A percentile compares a stretch with the other conserved stretches of the same genome.
Conservation (phyloP, 2,888 invertebrate genomes). For the Mellilla xanthometata region DNA sequence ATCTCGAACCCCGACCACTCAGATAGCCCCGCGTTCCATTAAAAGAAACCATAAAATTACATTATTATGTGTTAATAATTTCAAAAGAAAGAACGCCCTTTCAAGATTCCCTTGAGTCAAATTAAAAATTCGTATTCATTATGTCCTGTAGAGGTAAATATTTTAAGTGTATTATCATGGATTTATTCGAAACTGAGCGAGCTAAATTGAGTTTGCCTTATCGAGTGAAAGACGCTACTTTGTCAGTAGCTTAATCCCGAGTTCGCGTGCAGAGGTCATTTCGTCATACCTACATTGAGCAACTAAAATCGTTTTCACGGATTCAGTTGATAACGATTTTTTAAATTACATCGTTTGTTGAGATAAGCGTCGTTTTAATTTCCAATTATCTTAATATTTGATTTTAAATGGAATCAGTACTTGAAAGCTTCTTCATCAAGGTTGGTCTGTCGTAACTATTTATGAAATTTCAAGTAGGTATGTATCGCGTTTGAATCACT, state of each 20-base stretch:
- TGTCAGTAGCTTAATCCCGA: conserved; percentile 52
- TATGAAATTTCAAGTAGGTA: conserved; percentile 4
- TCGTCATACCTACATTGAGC: conserved; percentile 43
- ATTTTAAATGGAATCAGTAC: conserved; percentile 25
- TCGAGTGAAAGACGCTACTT: conserved; percentile 44
- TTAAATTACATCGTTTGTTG: conserved; percentile 48
- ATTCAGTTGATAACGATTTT: conserved; percentile 45
- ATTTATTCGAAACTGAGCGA: conserved; percentile 41
- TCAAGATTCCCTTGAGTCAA: conserved; percentile 50
- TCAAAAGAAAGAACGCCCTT: conserved; percentile 64
- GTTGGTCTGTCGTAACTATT: conserved; percentile 31
- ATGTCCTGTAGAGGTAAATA: conserved; percentile 46
- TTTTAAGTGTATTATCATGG: conserved; percentile 41
- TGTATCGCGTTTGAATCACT: conserved; percentile 3
- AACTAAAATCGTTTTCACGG: conserved; percentile 42
- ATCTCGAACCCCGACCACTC: conserved; percentile 62
- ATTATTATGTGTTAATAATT: conserved; percentile 82
- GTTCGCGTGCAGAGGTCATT: conserved; percentile 41
- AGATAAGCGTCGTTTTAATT: conserved; percentile 49
- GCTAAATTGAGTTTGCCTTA: conserved; percentile 56
- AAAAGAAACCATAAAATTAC: conserved; percentile 79
- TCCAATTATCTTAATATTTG: conserved; percentile 42
- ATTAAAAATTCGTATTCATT: conserved; percentile 63
- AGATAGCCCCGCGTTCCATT: conserved; percentile 76
- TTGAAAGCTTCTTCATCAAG: conserved; percentile 35